phyloP scores from a whole-genome alignment of 2,888 invertebrate species.

The Eilema griseolum region DNA sequence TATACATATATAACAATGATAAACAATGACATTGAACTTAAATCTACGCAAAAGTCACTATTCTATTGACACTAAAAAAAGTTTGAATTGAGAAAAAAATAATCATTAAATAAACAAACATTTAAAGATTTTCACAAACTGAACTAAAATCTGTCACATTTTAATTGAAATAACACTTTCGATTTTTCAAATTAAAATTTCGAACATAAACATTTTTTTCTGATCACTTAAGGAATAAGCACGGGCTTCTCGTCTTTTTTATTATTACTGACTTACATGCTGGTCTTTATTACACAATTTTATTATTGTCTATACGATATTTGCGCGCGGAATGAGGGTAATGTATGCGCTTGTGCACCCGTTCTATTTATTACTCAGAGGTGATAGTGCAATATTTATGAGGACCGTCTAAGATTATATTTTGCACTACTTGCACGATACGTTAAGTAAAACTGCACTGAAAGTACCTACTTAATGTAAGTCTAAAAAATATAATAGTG shows the following conservation, averaged over 20 bases:
- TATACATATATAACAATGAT: neutral
- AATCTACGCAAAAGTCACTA: neutral
- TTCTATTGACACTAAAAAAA: neutral
- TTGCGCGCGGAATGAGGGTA: constrained; percentile 47
- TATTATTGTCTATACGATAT: constrained; percentile 21
- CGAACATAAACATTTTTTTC: constrained; percentile 15
- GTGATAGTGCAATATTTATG: constrained; percentile 38
- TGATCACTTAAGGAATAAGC: constrained; percentile 9
- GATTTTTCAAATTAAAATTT: constrained; percentile 17
- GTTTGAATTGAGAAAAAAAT: neutral
- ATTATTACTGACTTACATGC: constrained; percentile 16
- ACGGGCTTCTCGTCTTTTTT: constrained; percentile 35
- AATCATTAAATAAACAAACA: constrained; percentile 2
- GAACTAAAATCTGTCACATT: constrained; percentile 14
- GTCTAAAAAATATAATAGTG: constrained; percentile 7
- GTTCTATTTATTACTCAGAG: constrained; percentile 32
- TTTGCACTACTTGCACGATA: constrained; percentile 22
- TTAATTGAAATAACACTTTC: constrained; percentile 14
- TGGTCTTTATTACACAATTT: neutral
- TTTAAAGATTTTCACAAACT: constrained; percentile 7
- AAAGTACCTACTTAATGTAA: neutral
- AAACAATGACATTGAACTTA: constrained; percentile 1
- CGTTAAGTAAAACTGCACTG: constrained; percentile 14
- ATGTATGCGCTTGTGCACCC: constrained; percentile 27
- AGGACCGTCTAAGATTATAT: constrained; percentile 23